Conservation (phyloP, 2,888 invertebrate genomes). For the Phorcus lineatus region DNA sequence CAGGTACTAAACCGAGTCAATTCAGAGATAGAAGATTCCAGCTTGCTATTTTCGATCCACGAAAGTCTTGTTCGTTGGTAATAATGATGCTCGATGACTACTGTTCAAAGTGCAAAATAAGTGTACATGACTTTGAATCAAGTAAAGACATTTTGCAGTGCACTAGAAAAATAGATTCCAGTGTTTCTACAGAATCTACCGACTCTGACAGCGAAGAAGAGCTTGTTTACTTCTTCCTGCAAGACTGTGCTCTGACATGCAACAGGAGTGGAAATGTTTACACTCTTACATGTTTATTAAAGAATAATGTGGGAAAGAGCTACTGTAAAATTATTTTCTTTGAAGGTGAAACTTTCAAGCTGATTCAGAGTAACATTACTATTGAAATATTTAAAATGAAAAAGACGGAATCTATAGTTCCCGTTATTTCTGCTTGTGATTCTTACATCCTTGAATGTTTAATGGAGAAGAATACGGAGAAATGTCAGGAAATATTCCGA, state of each 20-base stretch:
- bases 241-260: constrained; percentile 18
- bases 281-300: not conserved
- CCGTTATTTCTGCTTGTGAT: not conserved
- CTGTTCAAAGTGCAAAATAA: constrained; percentile 35
- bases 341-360: not conserved
- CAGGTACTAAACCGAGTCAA: constrained; percentile 23
- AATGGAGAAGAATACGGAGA: not conserved
- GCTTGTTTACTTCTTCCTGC: not conserved
- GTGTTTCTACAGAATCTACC: not conserved
- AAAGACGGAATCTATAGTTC: not conserved
- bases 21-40: constrained; percentile 39
- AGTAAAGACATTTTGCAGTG: not conserved
- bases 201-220: constrained; percentile 21
- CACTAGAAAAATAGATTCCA: not conserved
- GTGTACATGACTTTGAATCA: not conserved
- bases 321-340: constrained; percentile 21
- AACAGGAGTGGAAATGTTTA: constrained; percentile 20
- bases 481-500: not conserved
- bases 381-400: not conserved
- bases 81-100: constrained; percentile 35
- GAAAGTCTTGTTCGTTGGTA: constrained; percentile 20
- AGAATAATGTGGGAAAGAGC: not conserved
- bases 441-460: not conserved
- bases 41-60: constrained; percentile 37
- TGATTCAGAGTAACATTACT: not conserved